Evolutionary conservation across 2,888 invertebrate genomes (phyloP).

Genomic region (Macrostomum cliftonense): DNA sequence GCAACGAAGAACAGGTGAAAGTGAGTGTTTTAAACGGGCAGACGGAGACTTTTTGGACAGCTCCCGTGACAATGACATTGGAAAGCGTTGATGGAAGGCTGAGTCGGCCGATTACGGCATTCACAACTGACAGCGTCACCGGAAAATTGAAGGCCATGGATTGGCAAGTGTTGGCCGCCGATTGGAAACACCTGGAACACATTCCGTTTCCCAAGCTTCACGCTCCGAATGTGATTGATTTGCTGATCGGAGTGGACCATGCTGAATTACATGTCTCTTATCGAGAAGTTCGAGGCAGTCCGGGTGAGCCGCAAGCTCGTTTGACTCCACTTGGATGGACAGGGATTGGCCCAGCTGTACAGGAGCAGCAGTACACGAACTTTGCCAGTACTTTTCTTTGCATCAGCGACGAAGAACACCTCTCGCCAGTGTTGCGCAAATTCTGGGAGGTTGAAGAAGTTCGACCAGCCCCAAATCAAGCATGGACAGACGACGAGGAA

Average conservation of each 20-base stretch:
- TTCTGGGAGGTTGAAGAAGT: conserved; percentile 2
- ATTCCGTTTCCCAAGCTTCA: conserved; percentile 3
- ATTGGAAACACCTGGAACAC: conserved; percentile 1
- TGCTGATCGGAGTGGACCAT: conserved; percentile 9
- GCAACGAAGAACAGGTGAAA: not conserved
- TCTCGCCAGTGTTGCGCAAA: not conserved
- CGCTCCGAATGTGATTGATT: not conserved
- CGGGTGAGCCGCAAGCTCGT: not conserved
- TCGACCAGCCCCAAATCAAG: no score
- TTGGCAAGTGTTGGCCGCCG: not conserved
- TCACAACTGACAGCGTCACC: conserved; percentile 2
- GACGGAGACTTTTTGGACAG: no score
- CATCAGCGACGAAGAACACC: no score
- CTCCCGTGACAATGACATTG: not conserved
- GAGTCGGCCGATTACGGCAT: conserved; percentile 1
- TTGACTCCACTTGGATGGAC: conserved; percentile 8
- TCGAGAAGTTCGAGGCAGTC: no score
- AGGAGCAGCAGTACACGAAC: no score
- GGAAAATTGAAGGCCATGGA: conserved; percentile 1
- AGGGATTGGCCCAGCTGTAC: not conserved
- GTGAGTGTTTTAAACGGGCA: conserved; percentile 8
- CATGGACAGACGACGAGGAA: not conserved
- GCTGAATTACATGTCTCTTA: not conserved
- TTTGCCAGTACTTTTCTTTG: no score
- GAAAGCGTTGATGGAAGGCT: conserved; percentile 8